Conservation (phyloP, 2,113 vertebrate genomes). For the Alethe castanea region DNA sequence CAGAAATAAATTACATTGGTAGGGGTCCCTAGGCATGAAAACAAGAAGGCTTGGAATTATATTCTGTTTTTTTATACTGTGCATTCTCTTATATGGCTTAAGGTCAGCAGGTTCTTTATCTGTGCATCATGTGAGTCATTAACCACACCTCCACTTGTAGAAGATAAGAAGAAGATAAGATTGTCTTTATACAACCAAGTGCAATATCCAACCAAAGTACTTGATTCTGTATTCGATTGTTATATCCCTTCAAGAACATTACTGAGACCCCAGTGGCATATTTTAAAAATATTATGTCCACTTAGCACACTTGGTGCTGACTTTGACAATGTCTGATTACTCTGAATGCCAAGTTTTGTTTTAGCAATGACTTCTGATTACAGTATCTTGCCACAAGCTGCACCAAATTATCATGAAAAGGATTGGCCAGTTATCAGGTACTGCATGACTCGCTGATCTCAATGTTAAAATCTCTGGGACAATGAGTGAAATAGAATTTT, state of each 20-base stretch:
- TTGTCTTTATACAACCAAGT: not conserved
- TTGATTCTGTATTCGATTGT: conserved; percentile 22
- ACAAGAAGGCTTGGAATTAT: not conserved
- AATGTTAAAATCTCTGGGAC: not conserved
- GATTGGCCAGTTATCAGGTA: not conserved
- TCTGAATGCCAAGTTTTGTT: conserved; percentile 23
- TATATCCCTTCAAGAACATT: conserved; percentile 23
- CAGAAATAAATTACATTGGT: not conserved
- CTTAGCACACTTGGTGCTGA: not conserved
- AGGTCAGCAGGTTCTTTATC: not conserved
- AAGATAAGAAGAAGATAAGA: not conserved
- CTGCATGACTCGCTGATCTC: not conserved
- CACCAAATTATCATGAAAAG: not conserved
- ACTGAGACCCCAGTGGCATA: not conserved
- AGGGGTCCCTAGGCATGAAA: not conserved
- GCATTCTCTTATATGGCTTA: not conserved
- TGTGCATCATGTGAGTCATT: not conserved
- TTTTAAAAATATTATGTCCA: conserved; percentile 21
- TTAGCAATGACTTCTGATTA: conserved; percentile 47
- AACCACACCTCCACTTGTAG: not conserved
- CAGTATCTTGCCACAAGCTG: not conserved
- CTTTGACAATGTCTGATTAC: conserved; percentile 49
- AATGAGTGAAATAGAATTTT: conserved; percentile 1
- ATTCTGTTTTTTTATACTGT: not conserved
- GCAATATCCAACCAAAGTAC: not conserved